Conservation (phyloP, 30 jellyfish, hydroid and myxozoan species). For the Euphysa ruthae region DNA sequence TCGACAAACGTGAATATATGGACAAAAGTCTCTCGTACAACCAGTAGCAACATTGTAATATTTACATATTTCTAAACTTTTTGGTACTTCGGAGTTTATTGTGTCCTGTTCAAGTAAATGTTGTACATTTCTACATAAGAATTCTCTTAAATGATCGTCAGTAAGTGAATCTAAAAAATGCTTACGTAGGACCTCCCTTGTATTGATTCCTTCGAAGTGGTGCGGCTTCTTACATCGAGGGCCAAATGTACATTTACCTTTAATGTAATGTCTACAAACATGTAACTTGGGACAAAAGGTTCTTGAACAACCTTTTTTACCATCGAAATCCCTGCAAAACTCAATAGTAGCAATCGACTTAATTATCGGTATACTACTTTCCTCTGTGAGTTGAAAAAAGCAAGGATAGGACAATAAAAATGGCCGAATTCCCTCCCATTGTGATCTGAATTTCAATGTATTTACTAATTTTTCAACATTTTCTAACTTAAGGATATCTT, state of each 20-base stretch:
- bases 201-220: constrained; percentile 52
- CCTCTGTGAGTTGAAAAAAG: constrained; percentile 25
- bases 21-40: constrained; percentile 80
- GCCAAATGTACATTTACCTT: constrained; percentile 93
- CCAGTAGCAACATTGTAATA: constrained; percentile 89
- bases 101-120: constrained; percentile 56
- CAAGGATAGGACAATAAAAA: constrained; percentile 28
- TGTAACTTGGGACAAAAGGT: constrained; percentile 58
- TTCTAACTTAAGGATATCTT: constrained; percentile 12
- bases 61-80: constrained; percentile 69
- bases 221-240: constrained; percentile 90
- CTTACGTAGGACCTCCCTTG: constrained; percentile 33
- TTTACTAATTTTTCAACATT: constrained; percentile 14
- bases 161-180: constrained; percentile 45
- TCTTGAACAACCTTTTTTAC: constrained; percentile 65
- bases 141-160: constrained; percentile 45
- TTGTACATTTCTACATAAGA: constrained; percentile 85
- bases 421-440: constrained; percentile 28
- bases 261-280: constrained; percentile 78
- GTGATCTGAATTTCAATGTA: constrained; percentile 13
- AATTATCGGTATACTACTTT: constrained; percentile 32
- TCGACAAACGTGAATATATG: constrained; percentile 78
- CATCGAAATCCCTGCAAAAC: constrained; percentile 76
- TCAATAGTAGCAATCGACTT: constrained; percentile 58
- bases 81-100: constrained; percentile 55